Evolutionary conservation across 2,113 vertebrate genomes (phyloP).

Genomic region (Gymnogyps californianus): DNA sequence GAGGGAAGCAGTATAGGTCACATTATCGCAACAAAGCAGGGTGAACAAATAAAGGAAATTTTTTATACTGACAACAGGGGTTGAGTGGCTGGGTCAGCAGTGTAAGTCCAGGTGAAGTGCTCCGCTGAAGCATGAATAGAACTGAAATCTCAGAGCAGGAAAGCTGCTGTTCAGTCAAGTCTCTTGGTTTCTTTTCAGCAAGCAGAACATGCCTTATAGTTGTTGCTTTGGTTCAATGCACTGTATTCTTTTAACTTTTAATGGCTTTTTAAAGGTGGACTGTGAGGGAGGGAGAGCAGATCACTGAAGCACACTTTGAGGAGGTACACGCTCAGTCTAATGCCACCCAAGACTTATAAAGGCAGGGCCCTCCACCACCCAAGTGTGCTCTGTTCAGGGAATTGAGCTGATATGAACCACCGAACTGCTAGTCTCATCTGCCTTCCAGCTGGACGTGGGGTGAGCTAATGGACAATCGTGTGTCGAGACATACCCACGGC

Average conservation of each 20-base stretch:
- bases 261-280: background rate
- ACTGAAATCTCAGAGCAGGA: background rate
- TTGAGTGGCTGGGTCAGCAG: background rate
- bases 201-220: background rate
- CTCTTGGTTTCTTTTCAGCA: background rate
- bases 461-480: accelerated
- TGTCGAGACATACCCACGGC: background rate
- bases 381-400: background rate
- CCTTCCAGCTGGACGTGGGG: background rate
- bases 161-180: background rate
- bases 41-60: background rate
- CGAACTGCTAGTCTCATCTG: background rate
- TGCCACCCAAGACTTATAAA: background rate
- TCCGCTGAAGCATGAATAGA: background rate
- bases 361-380: background rate
- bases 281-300: background rate
- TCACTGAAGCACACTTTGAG: background rate
- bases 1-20: background rate
- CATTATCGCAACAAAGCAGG: background rate
- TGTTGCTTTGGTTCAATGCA: background rate
- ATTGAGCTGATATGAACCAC: background rate
- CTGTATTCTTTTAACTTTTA: background rate
- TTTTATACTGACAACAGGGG: background rate
- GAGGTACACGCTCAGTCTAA: background rate
- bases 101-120: background rate